Evolutionary conservation across 2,797 vertebrate genomes (phyloP).

Genomic region (Cottoperca gobio): DNA sequence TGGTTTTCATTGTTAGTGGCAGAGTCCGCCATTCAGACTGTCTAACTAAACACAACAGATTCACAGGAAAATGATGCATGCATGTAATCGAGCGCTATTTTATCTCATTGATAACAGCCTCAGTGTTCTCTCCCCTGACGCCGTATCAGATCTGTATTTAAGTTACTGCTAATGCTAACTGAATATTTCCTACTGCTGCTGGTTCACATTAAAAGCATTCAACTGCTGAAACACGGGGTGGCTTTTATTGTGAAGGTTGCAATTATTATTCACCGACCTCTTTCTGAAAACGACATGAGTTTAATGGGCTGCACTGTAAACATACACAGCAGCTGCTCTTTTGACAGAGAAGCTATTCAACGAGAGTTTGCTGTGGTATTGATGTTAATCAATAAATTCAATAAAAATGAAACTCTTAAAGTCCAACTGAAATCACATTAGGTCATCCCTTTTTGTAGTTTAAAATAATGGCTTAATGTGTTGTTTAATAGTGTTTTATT

Average conservation of each 20-base stretch:
- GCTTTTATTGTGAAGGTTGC: conserved; percentile 15
- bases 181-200: conserved; percentile 19
- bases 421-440: conserved; percentile 1
- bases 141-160: conserved; percentile 10
- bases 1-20: not conserved
- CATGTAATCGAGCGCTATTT: conserved; percentile 5
- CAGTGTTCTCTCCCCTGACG: not conserved
- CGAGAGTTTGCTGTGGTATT: not conserved
- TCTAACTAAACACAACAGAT: conserved; percentile 14
- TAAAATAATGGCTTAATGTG: too few relatives aligned
- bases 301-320: not conserved
- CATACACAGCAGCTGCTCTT: not conserved
- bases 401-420: not conserved
- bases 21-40: not conserved
- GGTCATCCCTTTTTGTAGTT: not conserved
- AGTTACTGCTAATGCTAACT: conserved; percentile 9
- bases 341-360: not conserved
- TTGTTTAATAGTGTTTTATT: too few relatives aligned
- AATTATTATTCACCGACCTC: not conserved
- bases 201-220: conserved; percentile 31
- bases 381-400: conserved; percentile 6
- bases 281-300: not conserved
- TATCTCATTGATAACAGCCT: not conserved
- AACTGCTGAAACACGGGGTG: conserved; percentile 3
- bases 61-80: conserved; percentile 3